Base-by-base conservation (phyloP, 1,140 invertebrate genomes). In the Brachionus rubens region DNA sequence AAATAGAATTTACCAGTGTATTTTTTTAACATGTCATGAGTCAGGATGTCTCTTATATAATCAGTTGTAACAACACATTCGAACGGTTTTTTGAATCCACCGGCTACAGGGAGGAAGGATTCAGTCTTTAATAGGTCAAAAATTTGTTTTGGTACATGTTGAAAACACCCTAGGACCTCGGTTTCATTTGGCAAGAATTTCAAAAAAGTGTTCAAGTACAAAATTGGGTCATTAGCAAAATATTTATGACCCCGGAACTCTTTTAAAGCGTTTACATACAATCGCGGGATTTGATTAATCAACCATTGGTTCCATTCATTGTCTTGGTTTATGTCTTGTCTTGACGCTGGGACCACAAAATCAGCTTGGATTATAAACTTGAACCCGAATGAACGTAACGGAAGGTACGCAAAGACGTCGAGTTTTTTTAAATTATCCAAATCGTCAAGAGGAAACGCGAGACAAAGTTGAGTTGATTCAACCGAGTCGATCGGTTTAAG, bases 301-400 rank as follows among this genome's bases (percentile, higher is more conserved):
- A 76, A 14, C 75, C 75, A 76, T 48, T 76, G 48, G 33, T 76
- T 76, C 75, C 75, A 76, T 33, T 30, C 40, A 28, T 40, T 48
- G 36, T 76, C 56, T 26, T 62, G 41, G 40, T 59, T 59, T 9
- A 76, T 46, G 9, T 76, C 75, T 47, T 76, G 75, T 40, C 75
- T 54, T 30, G 36, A 47, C 3, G 75, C 52, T 28, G 75, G 75
- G 0, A 76, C 40, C 16, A 52, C 59, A 67, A 76, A 76, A 65
- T 76, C 75, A n/a, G 75, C 75, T 36, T 76, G 75, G 9, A 76
- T 21, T 40, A 76, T 50, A 36, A 76, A 76, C 14, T 33, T 50
- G 26, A 76, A 76, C 19, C 75, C 75, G 19, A 62, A 76, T 12
- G 40, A 46, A 24, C 75, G 47, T n/a, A 76, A 21, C 2, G 75